These are phyloP conservation scores for Archegozetes longisetosus DNA, from an alignment of 1,140 invertebrate species.

Conservation along the genomic window DNA sequence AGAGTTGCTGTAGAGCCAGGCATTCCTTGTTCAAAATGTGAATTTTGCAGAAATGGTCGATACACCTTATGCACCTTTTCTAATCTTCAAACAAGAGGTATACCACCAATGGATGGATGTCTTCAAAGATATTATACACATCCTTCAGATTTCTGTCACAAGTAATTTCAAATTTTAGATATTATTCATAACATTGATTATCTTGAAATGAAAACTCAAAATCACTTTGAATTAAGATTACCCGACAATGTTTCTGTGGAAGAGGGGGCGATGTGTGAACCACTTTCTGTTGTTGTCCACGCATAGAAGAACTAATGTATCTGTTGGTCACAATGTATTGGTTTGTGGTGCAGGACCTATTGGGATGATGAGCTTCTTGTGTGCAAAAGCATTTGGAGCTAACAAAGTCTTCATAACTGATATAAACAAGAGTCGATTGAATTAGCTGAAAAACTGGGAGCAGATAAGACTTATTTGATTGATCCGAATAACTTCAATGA, in stretches of 20 bases:
- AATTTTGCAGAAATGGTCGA: slow-evolving; percentile 64
- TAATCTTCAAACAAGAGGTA: slow-evolving; percentile 72
- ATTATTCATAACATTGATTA: neutral
- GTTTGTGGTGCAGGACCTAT: slow-evolving; percentile 82
- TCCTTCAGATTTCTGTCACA: slow-evolving; percentile 81
- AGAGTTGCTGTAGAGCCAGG: slow-evolving; percentile 83
- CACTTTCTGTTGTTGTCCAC: slow-evolving; percentile 47
- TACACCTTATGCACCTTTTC: slow-evolving; percentile 65
- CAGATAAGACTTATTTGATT: slow-evolving; percentile 49
- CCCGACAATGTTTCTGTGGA: slow-evolving; percentile 34
- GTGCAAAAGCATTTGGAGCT: slow-evolving; percentile 78
- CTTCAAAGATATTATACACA: slow-evolving; percentile 68
- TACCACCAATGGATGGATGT: slow-evolving; percentile 72
- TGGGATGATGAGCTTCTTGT: slow-evolving; percentile 62
- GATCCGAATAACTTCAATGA: slow-evolving; percentile 24
- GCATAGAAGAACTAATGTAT: slow-evolving; percentile 62
- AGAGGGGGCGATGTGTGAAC: slow-evolving; percentile 35
- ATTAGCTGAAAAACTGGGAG: slow-evolving; percentile 63
- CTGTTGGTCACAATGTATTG: slow-evolving; percentile 56
- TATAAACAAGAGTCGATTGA: slow-evolving; percentile 40
- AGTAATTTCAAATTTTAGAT: slow-evolving; percentile 36
- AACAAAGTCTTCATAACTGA: slow-evolving; percentile 55
- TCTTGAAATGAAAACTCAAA: neutral
- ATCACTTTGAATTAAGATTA: slow-evolving; percentile 26
- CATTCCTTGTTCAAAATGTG: slow-evolving; percentile 62